phyloP scores from a whole-genome alignment of 1,140 invertebrate genomes.

The Camponotus vicinus region DNA sequence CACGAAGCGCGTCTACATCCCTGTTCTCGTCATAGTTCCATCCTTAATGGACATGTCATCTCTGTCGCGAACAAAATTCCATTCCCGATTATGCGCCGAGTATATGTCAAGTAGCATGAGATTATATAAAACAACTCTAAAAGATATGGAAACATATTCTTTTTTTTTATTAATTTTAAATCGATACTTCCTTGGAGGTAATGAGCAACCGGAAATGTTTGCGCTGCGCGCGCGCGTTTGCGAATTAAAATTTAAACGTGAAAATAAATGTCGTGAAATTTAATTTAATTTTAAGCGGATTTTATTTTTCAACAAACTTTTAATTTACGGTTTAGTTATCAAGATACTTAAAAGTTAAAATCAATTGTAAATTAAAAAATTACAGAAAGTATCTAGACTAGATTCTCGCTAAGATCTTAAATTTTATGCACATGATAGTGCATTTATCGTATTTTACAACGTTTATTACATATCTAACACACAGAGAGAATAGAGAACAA shows the following conservation, averaged over 20 bases:
- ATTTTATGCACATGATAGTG: background rate
- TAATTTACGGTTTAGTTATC: background rate
- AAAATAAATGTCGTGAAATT: background rate
- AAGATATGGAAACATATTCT: no score
- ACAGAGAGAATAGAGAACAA: slow-evolving; percentile 13
- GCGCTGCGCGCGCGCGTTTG: background rate
- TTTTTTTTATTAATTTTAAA: background rate
- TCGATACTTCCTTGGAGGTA: background rate
- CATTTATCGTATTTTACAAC: slow-evolving; percentile 10
- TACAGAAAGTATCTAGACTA: background rate
- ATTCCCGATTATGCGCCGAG: background rate
- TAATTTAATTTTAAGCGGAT: slow-evolving; percentile 5
- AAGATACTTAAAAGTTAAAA: background rate
- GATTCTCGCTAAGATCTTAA: background rate
- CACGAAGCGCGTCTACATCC: slow-evolving; percentile 22
- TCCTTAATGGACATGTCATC: slow-evolving; percentile 69
- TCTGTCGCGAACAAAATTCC: slow-evolving; percentile 18
- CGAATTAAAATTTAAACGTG: background rate
- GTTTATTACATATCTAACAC: slow-evolving; percentile 10
- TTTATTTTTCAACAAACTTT: slow-evolving; percentile 15
- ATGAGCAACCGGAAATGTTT: background rate
- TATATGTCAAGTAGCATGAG: background rate
- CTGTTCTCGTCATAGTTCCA: slow-evolving; percentile 43
- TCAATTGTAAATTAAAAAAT: slow-evolving; percentile 1
- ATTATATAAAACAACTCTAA: background rate